Evolutionary conservation across 92 coral and sea anemone species (phyloP).

Genomic region (Meandrina meandrites): DNA sequence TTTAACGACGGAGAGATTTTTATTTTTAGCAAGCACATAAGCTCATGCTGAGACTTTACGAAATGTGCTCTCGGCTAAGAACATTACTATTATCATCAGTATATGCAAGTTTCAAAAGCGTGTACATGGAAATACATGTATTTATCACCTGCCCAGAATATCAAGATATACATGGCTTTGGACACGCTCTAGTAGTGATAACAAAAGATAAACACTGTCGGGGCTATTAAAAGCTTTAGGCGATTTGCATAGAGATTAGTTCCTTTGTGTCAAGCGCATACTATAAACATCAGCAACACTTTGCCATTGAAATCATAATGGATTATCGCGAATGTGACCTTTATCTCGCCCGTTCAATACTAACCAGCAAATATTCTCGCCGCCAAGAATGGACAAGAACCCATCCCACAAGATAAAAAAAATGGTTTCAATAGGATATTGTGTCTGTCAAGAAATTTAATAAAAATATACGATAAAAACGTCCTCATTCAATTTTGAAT

Average conservation of each 20-base stretch:
- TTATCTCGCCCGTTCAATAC: not conserved
- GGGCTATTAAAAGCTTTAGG: not conserved
- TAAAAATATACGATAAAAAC: not conserved
- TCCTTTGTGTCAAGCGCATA: constrained; percentile 1
- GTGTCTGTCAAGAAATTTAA: not conserved
- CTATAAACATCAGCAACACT: not conserved
- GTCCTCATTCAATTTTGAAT: not conserved
- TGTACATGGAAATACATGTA: not conserved
- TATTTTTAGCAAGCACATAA: not conserved
- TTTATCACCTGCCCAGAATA: not conserved
- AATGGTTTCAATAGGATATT: not conserved
- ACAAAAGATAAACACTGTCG: not conserved
- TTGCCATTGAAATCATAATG: not conserved
- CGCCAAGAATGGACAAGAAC: not conserved
- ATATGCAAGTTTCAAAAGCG: not conserved
- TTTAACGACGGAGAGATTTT: not conserved
- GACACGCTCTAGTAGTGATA: not conserved
- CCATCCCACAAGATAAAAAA: not conserved
- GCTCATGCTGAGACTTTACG: not conserved
- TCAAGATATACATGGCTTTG: not conserved
- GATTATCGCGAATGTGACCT: not conserved
- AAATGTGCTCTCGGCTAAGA: not conserved
- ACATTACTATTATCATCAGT: not conserved
- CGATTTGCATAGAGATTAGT: constrained; percentile 26
- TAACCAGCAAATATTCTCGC: not conserved